Evolutionary conservation across 2,797 vertebrate genomes (phyloP), one percentile per base, ranked within the genome.

Genomic region (Crocidura indochinensis): DNA sequence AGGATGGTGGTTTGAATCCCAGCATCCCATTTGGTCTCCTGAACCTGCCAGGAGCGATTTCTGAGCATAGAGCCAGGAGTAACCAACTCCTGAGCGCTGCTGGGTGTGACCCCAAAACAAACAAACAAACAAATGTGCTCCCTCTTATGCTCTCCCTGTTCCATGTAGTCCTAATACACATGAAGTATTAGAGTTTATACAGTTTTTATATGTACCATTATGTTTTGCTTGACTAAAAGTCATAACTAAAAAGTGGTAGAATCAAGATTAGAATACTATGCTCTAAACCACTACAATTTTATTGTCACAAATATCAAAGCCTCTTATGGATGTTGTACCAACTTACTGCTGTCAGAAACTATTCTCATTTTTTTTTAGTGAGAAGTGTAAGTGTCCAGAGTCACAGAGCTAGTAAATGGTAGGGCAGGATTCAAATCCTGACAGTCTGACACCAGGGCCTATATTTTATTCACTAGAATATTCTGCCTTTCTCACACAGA

Each of bases 201-300:
- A 67, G 29, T 78, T 31, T 26, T 72, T 60, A 19, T 44, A 2
- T 65, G 3, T 29, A 5, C 80, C 65, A 91, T 87, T 60, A 91
- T 53, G 3, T 24, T 89, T 82, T 67, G 24, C 20, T 89, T 86
- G 46, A 78, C 81, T 82, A 26, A 49, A 91, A 15, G 56, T 85
- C 27, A 78, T 79, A 19, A 14, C 38, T 83, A 84, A 76, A 83
- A 92, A 84, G 24, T 87, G n/a, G 46, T 64, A 87, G 49, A 87
- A 60, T 67, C 29, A 49, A 24, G 47, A 78, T 62, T 79, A 73
- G 22, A 87, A n/a, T 31, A 47, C 9, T 62, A 6, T 49, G 19
- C 46, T 91, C 72, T 88, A 87, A 89, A 71, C 64, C 31, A 68
- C 27, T 74, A 6, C 69, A 71, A 88, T 89, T 87, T 91, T 73